Conservation (phyloP, 1,140 invertebrate species). For the Euwallacea similis region DNA sequence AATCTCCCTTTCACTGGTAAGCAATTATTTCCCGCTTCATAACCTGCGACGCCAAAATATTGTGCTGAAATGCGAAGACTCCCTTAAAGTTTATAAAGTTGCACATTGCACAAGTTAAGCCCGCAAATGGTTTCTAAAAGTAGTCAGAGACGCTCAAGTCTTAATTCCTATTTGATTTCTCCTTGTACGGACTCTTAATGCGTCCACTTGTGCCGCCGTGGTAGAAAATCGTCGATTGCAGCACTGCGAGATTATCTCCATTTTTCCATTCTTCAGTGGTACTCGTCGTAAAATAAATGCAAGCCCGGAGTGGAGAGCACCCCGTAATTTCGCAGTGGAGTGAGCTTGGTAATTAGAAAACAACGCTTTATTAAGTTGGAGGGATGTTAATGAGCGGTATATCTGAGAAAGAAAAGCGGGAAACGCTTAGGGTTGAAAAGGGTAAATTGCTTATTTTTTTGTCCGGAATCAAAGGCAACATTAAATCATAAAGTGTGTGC, state of each 20-base stretch:
- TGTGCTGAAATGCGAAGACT: conserved; percentile 4
- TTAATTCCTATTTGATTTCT: conserved; percentile 27
- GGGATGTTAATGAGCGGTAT: conserved; percentile 13
- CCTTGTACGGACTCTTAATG: conserved; percentile 20
- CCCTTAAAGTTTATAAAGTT: background rate
- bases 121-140: conserved; percentile 14
- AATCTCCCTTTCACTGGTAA: no score
- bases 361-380: conserved; percentile 19
- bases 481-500: no score
- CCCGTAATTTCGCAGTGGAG: conserved; percentile 12
- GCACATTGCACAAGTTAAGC: conserved; percentile 16
- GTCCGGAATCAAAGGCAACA: no score
- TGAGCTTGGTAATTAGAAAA: conserved; percentile 17
- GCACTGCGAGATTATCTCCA: no score
- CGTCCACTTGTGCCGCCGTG: conserved; percentile 1
- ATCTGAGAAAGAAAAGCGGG: conserved; percentile 6
- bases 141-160: conserved; percentile 16
- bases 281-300: no score
- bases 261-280: no score
- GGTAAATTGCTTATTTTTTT: conserved; percentile 8
- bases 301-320: background rate
- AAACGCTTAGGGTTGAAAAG: conserved; percentile 8
- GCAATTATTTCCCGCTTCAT: no score
- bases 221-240: background rate
- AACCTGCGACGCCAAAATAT: no score